Evolutionary conservation across 2,888 invertebrate species (phyloP).

Genomic region (Chrysopilus asiliformis): DNA sequence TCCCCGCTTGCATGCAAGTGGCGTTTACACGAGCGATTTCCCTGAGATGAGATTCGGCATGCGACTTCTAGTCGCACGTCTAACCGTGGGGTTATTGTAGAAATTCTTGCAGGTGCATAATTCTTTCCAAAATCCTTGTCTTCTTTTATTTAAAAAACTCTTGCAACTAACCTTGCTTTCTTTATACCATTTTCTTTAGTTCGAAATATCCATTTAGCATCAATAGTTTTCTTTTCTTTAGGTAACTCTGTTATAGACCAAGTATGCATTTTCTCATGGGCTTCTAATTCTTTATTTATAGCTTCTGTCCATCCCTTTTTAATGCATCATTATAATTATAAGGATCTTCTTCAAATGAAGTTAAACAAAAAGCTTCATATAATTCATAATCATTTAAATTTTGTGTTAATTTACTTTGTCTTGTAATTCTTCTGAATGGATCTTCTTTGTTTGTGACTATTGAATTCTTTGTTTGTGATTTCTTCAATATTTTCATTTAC

Average conservation of each 20-base stretch:
- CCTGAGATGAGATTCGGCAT: too few relatives aligned
- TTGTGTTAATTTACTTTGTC: too few relatives aligned
- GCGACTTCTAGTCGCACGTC: too few relatives aligned
- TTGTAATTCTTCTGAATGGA: too few relatives aligned
- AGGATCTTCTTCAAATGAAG: too few relatives aligned
- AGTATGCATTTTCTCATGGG: constrained; percentile 21
- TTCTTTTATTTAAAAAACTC: constrained; percentile 11
- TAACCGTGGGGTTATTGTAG: constrained; percentile 20
- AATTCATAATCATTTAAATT: too few relatives aligned
- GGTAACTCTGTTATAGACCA: constrained; percentile 20
- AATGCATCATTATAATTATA: constrained; percentile 15
- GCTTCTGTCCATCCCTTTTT: constrained; percentile 17
- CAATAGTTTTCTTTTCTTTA: constrained; percentile 19
- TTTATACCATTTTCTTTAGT: constrained; percentile 17
- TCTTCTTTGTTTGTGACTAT: too few relatives aligned
- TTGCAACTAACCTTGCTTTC: constrained; percentile 14
- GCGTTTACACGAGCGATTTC: too few relatives aligned
- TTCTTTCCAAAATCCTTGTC: constrained; percentile 8
- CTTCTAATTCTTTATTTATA: constrained; percentile 22
- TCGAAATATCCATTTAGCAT: constrained; percentile 22
- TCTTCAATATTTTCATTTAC: too few relatives aligned
- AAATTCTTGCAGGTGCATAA: constrained; percentile 12
- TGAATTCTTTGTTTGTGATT: too few relatives aligned
- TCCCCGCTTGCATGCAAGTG: too few relatives aligned
- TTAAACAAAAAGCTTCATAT: too few relatives aligned